These are phyloP conservation scores for Chloropsis cyanopogon DNA, from an alignment of 2,113 vertebrate genomes.

Conservation along the genomic window DNA sequence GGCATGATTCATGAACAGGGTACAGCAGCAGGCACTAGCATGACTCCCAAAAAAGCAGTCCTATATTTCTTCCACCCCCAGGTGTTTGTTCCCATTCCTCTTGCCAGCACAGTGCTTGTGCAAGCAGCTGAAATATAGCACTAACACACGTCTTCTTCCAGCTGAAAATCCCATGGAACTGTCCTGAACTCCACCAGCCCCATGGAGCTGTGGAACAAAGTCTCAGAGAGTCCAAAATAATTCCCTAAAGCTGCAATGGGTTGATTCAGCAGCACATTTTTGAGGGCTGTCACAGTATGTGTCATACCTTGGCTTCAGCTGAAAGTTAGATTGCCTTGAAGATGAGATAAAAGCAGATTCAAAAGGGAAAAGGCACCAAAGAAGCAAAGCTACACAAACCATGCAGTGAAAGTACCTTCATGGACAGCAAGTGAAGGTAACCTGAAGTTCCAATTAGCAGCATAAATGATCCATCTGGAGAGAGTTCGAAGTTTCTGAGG, in stretches of 20 bases:
- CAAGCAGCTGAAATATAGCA: neutral
- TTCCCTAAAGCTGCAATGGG: neutral
- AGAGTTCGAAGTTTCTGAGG: conserved; percentile 85
- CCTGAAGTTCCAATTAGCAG: conserved; percentile 87
- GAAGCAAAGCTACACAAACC: neutral
- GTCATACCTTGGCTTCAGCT: neutral
- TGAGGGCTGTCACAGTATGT: neutral
- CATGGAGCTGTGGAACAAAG: neutral
- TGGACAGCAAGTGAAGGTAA: conserved; percentile 86
- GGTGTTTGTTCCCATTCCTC: neutral
- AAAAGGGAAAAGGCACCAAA: neutral
- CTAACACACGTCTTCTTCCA: rapidly evolving
- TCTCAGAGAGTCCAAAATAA: neutral
- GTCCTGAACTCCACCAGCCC: neutral
- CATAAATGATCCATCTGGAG: conserved; percentile 85
- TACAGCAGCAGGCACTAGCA: neutral
- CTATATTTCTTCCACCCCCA: neutral
- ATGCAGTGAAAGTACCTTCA: conserved; percentile 78
- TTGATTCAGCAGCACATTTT: neutral
- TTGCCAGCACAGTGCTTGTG: neutral
- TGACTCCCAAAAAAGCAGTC: neutral
- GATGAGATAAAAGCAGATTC: neutral
- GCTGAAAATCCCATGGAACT: neutral
- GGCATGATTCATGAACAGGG: neutral
- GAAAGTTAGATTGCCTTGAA: neutral